Base-by-base conservation (phyloP, 1,140 invertebrate genomes). In the Tetramorium parvispinum region DNA sequence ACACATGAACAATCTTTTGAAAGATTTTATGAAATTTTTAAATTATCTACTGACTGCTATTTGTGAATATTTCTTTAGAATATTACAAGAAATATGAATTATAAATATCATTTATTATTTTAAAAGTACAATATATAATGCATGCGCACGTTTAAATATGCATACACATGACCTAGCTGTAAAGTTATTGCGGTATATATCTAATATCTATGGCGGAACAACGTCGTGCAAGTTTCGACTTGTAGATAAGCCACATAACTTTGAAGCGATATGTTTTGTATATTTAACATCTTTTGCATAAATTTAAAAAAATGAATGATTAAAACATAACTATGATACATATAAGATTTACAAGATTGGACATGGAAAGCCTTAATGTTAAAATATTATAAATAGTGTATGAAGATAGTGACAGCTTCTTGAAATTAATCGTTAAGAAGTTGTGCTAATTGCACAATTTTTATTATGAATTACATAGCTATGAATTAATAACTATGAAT, bases 181-280 rank as follows among this genome's bases (percentile, higher is more conserved):
- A 59, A 78, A 78, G 40, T 79, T 79, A 53, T 79, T 68, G 46
- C 61, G 13, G 18, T 40, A 68, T 79, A 55, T 79, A 79, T 79
- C 77, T 53, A 68, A 66, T 53, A 68, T 79, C 46, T 79, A 76
- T 57, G 40, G 32, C 37, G 53, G 21, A 61, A 68, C 61, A 68
- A 53, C 32, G 57, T 68, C 46, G 61, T 68, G 32, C 77, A 68
- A 79, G 77, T 68, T 68, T 79, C 46, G 77, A 79, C 77, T 79
- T 79, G 46, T 32, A 79, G 77, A 68, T 79, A 79, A 79, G 32
- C 61, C 16, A 68, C 6, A 68, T 79, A 79, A 79, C 46, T 79
- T 66, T 24, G n/a, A 51, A 79, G 61, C 46, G 61, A 79, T 79
- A 63, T 78, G 57, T 78, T 77, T 79, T 79, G 13, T 68, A 11